Evolutionary conservation across 1,140 invertebrate genomes (phyloP), one percentile per base, ranked within the genome.

Genomic region (Mycetomoellerius zeteki): DNA sequence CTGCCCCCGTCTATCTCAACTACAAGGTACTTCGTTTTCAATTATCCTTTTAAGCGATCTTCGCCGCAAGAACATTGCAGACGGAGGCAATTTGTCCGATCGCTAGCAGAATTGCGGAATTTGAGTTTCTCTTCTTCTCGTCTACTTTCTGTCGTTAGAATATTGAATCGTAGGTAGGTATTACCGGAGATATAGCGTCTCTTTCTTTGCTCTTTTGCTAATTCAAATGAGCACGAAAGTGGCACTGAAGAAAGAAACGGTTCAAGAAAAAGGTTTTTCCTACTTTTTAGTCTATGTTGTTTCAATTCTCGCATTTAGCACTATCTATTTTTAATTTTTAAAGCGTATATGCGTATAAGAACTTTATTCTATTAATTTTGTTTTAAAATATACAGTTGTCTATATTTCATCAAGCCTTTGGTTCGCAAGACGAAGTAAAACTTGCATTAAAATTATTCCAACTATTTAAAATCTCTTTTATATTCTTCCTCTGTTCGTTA

Each of bases 71-170:
- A 87, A 85, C 75, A 60, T 30, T 16, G 3, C 67, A 52, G 84
- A 87, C 73, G 64, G 87, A 91, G 62, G 65, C 86, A 89, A 92
- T 92, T 92, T 89, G 77, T 76, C 64, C 84, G 84, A 90, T 89
- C 86, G 73, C 65, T 52, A 24, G 12, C 54, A 58, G 64, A 58
- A 89, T 87, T 84, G 75, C 47, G 14, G 30, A 43, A 75, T 87
- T 47, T 64, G 84, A 78, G 24, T 58, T 43, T 86, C 67, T 37
- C 50, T 69, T 52, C 43, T 52, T 77, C 58, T 77, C 16, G 8
- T 30, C 47, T 19, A 82, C 21, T 43, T 8, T 62, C 6, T 19
- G 19, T 33, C 54, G 24, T 1, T 56, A 67, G 54, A 60, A 65
- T 80, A 67, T 71, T 81, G 64, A 33, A 69, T 71, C 64, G 64